Conservation (phyloP, 1,140 invertebrate species). For the Aradophagus sp. region DNA sequence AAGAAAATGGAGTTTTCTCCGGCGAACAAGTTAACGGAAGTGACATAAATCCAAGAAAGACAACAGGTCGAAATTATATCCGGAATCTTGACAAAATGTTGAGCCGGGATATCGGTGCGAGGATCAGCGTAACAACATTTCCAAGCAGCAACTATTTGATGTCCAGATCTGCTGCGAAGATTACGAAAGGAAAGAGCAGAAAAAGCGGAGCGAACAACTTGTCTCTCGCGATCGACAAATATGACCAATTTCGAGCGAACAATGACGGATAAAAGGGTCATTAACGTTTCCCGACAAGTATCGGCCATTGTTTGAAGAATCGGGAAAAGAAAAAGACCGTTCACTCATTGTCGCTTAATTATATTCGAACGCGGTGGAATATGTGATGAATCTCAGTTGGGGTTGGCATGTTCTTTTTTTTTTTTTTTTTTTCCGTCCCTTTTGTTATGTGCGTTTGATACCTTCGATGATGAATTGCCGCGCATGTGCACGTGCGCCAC, state of each 20-base stretch:
- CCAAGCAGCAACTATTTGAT: slow-evolving; percentile 29
- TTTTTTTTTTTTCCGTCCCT: slow-evolving; percentile 5
- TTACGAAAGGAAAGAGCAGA: slow-evolving; percentile 8
- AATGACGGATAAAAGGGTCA: slow-evolving; percentile 24
- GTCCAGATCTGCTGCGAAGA: slow-evolving; percentile 6
- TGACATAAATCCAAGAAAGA: slow-evolving; percentile 60
- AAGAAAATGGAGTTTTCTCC: slow-evolving; percentile 58
- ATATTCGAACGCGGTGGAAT: too few species aligned
- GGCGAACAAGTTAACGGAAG: slow-evolving; percentile 55
- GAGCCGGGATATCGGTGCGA: slow-evolving; percentile 15
- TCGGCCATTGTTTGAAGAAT: slow-evolving; percentile 12
- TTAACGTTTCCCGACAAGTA: slow-evolving; percentile 7
- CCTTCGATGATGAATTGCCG: slow-evolving; percentile 31
- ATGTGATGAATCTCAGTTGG: too few species aligned
- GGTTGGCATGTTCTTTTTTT: neutral
- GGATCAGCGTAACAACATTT: slow-evolving; percentile 14
- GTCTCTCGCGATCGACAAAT: slow-evolving; percentile 17
- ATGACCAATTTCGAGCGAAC: slow-evolving; percentile 27
- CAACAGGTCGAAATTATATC: slow-evolving; percentile 61
- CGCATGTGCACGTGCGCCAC: slow-evolving; percentile 15
- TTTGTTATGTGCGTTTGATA: slow-evolving; percentile 17
- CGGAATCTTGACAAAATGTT: slow-evolving; percentile 45
- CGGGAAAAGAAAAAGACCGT: too few species aligned
- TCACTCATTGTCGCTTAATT: too few species aligned
- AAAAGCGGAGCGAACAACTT: neutral